Evolutionary conservation across 2,888 invertebrate species (phyloP), one percentile per base, ranked within the genome.

Genomic region (Monochamus alternatus): DNA sequence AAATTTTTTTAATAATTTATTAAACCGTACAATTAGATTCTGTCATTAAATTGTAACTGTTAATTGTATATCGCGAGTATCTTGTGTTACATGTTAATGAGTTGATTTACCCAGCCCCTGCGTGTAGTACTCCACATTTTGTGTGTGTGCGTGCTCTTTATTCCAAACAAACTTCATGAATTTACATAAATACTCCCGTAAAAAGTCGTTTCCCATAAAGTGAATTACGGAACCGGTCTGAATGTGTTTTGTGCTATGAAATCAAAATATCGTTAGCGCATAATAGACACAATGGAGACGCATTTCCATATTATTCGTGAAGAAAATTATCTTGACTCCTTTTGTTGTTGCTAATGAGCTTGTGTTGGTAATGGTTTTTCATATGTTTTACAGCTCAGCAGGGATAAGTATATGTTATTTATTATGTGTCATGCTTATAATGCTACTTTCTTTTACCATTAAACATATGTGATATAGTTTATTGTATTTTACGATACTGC

Each of bases 81-180:
- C 77, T 80, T 78, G 79, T 81, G 80, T 81, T 81, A 79, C 80
- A 82, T 80, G 82, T 76, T 82, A 82, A 82, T 80, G 80, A 81
- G 80, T 65, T 79, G 78, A 77, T 74, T 79, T 79, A 75, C 76
- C 69, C 78, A 75, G 69, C 67, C 74, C 74, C 73, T 76, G 80
- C 78, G 80, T 80, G 78, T 75, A 80, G 58, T 74, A 69, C 67
- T 75, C 75, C 71, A 74, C 76, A 65, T 52, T 77, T 55, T 55
- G n/a, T 73, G 68, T 77, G 78, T 75, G 75, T 78, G 79, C 73
- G 75, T 71, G 72, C 55, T 60, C 58, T 44, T 12, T 32, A 30
- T 75, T 59, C 55, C 51, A 75, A 74, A 64, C 72, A 78, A 78
- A 78, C 73, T 75, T 52, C 70, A 59, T 58, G 72, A 64, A 79